Percentiles rank a stretch among this genome's conserved stretches.
phyloP scores from a whole-genome alignment of 2,888 invertebrate genomes.

The Cephus spinipes region DNA sequence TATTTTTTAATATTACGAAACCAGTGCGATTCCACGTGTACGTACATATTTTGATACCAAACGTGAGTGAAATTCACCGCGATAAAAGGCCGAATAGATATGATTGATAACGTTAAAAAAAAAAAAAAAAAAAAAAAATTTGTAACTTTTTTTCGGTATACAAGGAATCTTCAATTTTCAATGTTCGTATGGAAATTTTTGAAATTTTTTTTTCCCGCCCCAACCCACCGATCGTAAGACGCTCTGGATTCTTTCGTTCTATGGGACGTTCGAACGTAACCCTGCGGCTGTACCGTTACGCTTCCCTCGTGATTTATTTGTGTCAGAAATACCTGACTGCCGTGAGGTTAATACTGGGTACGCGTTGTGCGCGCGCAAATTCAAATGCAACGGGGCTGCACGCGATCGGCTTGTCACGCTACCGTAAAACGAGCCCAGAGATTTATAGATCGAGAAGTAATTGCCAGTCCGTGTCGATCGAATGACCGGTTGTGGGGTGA shows the following conservation, averaged over 20 bases:
- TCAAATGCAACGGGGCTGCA: background rate
- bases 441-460: conserved; percentile 33
- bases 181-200: background rate
- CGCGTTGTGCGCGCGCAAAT: background rate
- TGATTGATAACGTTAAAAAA: background rate
- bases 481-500: background rate
- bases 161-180: too few species aligned
- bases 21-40: background rate
- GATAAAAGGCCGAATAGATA: background rate
- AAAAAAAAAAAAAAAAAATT: too few species aligned
- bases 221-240: too few species aligned
- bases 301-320: background rate
- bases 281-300: background rate
- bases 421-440: conserved; percentile 26
- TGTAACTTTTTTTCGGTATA: too few species aligned
- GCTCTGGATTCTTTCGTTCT: background rate
- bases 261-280: background rate
- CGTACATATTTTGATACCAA: background rate
- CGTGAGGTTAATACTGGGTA: background rate
- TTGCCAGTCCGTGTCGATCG: conserved; percentile 16
- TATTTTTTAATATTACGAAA: background rate
- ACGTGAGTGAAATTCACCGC: background rate
- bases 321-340: background rate
- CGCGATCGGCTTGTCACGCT: conserved; percentile 28
- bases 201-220: background rate